Conservation (phyloP, 2,113 vertebrate genomes). For the Gallinago jamesoni region DNA sequence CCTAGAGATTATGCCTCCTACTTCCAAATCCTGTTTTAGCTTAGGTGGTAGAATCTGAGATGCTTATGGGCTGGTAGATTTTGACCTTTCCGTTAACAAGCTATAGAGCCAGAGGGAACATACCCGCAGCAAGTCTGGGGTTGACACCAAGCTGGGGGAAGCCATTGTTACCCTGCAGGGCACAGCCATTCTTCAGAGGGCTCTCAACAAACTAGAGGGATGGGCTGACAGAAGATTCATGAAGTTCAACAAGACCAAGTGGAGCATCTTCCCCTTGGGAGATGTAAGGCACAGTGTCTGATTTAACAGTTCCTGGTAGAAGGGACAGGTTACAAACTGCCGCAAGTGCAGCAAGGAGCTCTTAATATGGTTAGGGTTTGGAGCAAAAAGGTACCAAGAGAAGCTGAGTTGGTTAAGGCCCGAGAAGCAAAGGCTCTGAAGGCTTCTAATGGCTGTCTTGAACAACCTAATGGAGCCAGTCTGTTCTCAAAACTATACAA, state of each 20-base stretch:
- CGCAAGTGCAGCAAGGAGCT: neutral
- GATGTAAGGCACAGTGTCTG: neutral
- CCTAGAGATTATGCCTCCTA: neutral
- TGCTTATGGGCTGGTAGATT: neutral
- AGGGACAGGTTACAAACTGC: neutral
- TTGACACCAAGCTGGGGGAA: neutral
- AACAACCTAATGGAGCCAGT: neutral
- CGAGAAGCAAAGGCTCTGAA: neutral
- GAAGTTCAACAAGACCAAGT: neutral
- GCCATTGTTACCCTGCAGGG: fast-evolving
- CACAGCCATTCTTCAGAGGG: neutral
- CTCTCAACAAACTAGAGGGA: neutral
- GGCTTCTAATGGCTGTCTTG: neutral
- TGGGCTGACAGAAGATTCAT: neutral
- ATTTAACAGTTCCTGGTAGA: neutral
- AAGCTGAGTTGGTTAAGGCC: neutral
- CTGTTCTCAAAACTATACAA: neutral
- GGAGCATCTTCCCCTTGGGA: neutral
- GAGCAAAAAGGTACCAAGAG: neutral
- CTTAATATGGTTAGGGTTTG: neutral
- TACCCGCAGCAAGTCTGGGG: fast-evolving
- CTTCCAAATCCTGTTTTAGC: neutral
- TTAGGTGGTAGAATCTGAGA: neutral
- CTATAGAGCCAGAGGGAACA: neutral
- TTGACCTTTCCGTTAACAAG: neutral